A percentile compares a stretch with the other conserved stretches of the same genome.
These are phyloP conservation scores for Lacerta agilis DNA, from an alignment of 2,797 vertebrate genomes.

Conservation along the genomic window DNA sequence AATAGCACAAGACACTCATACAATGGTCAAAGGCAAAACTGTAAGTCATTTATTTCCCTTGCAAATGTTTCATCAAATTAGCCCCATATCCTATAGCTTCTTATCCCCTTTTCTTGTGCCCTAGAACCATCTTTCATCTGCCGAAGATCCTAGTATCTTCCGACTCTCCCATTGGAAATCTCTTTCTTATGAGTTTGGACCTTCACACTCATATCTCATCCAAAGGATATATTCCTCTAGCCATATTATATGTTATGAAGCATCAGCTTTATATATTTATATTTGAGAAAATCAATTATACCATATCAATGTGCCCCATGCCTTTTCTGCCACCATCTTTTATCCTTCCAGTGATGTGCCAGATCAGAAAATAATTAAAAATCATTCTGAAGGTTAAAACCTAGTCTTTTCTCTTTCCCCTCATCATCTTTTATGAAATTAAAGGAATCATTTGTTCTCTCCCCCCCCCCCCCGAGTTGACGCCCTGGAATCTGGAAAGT, in stretches of 20 bases:
- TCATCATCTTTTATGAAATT: conserved; percentile 6
- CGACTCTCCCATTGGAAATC: conserved; percentile 30
- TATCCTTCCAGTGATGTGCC: conserved; percentile 76
- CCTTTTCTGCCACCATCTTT: conserved; percentile 68
- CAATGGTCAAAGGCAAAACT: not conserved
- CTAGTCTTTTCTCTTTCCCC: conserved; percentile 44
- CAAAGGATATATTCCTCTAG: conserved; percentile 60
- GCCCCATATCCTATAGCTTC: not conserved
- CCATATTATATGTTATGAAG: conserved; percentile 66
- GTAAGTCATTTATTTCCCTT: not conserved
- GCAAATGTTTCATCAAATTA: not conserved
- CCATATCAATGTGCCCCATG: conserved; percentile 65
- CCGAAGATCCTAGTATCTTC: not conserved
- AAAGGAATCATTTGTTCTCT: conserved; percentile 48
- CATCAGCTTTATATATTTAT: conserved; percentile 70
- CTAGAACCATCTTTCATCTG: not conserved
- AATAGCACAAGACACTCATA: not conserved
- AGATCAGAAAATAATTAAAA: conserved; percentile 81
- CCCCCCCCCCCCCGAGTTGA: not conserved
- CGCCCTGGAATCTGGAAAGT: conserved; percentile 24
- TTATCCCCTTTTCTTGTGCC: not conserved
- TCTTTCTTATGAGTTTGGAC: conserved; percentile 34
- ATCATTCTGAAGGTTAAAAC: conserved; percentile 68
- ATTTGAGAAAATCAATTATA: conserved; percentile 66
- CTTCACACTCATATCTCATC: conserved; percentile 48